These are phyloP conservation scores for Melanotaenia parkinsoni DNA, from an alignment of 2,797 vertebrate genomes.

Conservation along the genomic window DNA sequence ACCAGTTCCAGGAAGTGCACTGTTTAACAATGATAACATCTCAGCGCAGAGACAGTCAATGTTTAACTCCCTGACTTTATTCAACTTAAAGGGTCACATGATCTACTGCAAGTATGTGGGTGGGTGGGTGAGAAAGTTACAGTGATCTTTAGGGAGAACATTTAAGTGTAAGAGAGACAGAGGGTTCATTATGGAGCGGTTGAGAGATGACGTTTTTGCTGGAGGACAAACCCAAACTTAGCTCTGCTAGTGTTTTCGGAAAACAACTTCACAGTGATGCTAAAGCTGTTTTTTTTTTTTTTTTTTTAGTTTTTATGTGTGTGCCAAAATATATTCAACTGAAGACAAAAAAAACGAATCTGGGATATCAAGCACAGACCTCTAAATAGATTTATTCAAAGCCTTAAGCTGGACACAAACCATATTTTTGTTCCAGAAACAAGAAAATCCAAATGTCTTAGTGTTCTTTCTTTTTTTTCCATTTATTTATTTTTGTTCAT, in stretches of 20 bases:
- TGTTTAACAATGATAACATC: slow-evolving; percentile 66
- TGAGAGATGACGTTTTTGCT: slow-evolving; percentile 35
- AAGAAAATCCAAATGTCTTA: not conserved
- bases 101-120: slow-evolving; percentile 24
- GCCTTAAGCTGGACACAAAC: not conserved
- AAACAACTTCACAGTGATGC: slow-evolving; percentile 11
- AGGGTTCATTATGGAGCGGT: slow-evolving; percentile 29
- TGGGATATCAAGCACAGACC: not conserved
- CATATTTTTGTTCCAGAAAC: not conserved
- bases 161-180: slow-evolving; percentile 7
- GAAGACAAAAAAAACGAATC: slow-evolving; percentile 6
- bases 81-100: slow-evolving; percentile 63
- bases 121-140: slow-evolving; percentile 9
- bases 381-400: not conserved
- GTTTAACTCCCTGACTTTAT: slow-evolving; percentile 63
- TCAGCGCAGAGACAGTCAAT: slow-evolving; percentile 58
- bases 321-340: slow-evolving; percentile 14
- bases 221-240: slow-evolving; percentile 34
- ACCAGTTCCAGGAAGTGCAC: slow-evolving; percentile 65
- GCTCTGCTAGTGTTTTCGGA: slow-evolving; percentile 10
- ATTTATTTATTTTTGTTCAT: too few species aligned
- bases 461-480: not conserved
- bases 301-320: not conserved
- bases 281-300: not conserved
- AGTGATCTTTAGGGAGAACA: slow-evolving; percentile 27